phyloP scores from a whole-genome alignment of 2,113 vertebrate species.

The Calonectris borealis region DNA sequence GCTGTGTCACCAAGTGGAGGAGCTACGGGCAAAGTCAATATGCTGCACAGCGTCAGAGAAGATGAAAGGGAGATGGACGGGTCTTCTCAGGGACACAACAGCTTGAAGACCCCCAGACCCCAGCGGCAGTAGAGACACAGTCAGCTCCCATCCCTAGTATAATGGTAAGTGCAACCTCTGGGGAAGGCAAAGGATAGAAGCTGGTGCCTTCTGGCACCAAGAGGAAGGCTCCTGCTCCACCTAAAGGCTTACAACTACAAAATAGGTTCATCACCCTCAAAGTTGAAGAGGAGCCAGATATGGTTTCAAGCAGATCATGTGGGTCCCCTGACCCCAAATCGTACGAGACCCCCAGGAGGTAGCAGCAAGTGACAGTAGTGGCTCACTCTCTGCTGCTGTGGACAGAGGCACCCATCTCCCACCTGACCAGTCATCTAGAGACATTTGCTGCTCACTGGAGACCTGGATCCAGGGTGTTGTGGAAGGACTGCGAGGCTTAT shows the following conservation, averaged over 20 bases:
- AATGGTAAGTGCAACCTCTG: not conserved
- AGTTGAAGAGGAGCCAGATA: not conserved
- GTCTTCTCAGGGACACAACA: not conserved
- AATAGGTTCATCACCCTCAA: not conserved
- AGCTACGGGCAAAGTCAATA: accelerated
- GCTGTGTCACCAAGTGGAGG: not conserved
- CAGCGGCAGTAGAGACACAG: not conserved
- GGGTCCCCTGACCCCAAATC: not conserved
- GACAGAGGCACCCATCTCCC: not conserved
- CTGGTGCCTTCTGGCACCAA: not conserved
- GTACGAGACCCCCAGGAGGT: not conserved
- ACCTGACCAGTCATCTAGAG: not conserved
- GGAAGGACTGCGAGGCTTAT: not conserved
- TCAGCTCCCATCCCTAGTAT: not conserved
- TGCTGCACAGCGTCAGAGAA: not conserved
- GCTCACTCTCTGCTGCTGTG: not conserved
- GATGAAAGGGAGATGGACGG: not conserved
- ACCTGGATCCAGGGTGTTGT: not conserved
- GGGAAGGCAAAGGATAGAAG: not conserved
- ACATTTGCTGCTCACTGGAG: not conserved
- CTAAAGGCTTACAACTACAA: not conserved
- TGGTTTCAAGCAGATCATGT: accelerated
- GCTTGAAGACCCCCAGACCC: not conserved
- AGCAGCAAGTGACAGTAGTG: not conserved
- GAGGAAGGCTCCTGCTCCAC: not conserved